Base-by-base conservation (phyloP, 2,797 vertebrate species). In the Melanotaenia boesemani region DNA sequence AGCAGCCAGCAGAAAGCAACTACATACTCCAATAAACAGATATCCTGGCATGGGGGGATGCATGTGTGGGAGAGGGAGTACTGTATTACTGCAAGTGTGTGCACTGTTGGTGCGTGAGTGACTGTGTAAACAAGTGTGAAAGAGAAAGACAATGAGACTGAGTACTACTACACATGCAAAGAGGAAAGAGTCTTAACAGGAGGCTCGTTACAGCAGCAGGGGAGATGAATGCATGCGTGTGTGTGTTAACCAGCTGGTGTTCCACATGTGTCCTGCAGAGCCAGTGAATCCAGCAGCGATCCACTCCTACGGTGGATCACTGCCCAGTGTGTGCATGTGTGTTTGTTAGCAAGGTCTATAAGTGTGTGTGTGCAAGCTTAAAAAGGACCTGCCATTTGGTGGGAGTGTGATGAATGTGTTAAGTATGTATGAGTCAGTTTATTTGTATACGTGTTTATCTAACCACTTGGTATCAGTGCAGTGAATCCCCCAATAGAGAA, bases 71-170 rank as follows among this genome's bases (percentile, higher is more conserved):
- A 61, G 80, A 67, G 70, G 22, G 83, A 70, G 67, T 71, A 70
- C 74, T 79, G 82, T 84, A 82, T 72, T 66, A 79, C 76, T 73
- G 73, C 59, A 55, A 85, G 76, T 80, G 72, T 82, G 88, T 85
- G 81, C 74, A 57, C 66, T 73, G 76, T 76, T 69, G 50, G 74
- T 85, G 77, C 62, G 72, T 86, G 80, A 83, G 81, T 44, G 50
- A 83, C 65, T 79, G 76, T 85, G 84, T 87, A 89, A 87, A 87
- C 85, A 85, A 85, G 87, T 79, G 81, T 76, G 83, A 85, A 82
- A 77, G 74, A 78, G 64, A 80, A 70, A 82, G 69, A 81, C 62
- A 70, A 77, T 72, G 77, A 72, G 84, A 71, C 63, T 72, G 82
- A 74, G 72, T 55, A 79, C 72, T 74, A 76, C 79, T 77, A 88